Evolutionary conservation across 2,797 vertebrate species (phyloP), one percentile per base, ranked within the genome.

Genomic region (Chelidonichthys spinosus): DNA sequence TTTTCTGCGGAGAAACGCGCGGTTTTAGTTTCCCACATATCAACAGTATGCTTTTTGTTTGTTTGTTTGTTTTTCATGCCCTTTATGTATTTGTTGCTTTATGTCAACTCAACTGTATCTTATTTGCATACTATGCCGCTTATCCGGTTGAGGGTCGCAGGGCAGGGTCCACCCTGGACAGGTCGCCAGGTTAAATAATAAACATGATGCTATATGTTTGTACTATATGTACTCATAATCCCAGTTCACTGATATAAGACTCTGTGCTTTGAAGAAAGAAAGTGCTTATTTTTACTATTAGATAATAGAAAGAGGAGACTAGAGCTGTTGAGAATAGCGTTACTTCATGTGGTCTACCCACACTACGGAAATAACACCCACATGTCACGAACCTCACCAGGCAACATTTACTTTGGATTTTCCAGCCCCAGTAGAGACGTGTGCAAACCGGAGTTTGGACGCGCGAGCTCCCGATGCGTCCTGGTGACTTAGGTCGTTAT

Each of bases 71-170:
- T 50, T 32, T n/a, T 60, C 33, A 4, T 42, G n/a, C 1, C 25
- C 52, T 7, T 4, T 14, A 1, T 47, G 17, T 65, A 44, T 64
- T 8, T 18, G 17, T 8, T 18, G 17, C n/a, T 42, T 68, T 4
- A 36, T 14, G 7, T 2, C 32, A 2, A 1, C 43, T 15, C n/a
- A 0, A 52, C 59, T 8, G 18, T 44, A n/a, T 35, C 52, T 65
- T 53, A n/a, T 76, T 63, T 53, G 10, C 49, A 32, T 47, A 50
- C 32, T 75, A 25, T 25, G 25, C 25, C 25, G 25, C 25, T 25
- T 25, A 25, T 25, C 25, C 25, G 25, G 25, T 25, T 25, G 25
- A 25, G 25, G 25, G 25, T 25, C 25, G 25, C 25, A 25, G 25
- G 25, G 25, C 25, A 25, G 25, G 25, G 25, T 25, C 25, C 25